A percentile compares a stretch with the other conserved stretches of the same genome.
These are phyloP conservation scores for Leptopterna dolabrata DNA, from an alignment of 2,888 invertebrate genomes.

Conservation along the genomic window DNA sequence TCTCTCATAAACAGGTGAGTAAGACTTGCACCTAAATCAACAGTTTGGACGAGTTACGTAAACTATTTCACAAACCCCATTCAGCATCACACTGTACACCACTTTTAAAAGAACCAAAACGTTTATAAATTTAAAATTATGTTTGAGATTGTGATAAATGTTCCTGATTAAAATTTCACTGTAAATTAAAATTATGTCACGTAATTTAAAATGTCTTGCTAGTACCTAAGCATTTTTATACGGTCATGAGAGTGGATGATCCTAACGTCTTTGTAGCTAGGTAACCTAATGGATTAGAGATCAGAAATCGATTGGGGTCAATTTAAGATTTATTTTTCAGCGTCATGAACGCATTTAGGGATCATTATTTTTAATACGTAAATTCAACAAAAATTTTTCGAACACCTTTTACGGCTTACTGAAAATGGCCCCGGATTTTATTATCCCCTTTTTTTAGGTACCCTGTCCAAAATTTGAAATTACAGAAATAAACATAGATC, in stretches of 20 bases:
- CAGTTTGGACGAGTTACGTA: no score
- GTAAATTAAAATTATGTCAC: background rate
- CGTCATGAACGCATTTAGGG: no score
- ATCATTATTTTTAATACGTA: background rate
- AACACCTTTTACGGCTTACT: no score
- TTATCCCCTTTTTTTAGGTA: no score
- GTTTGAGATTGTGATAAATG: constrained; percentile 50
- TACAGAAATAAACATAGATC: constrained; percentile 14
- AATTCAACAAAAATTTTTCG: no score
- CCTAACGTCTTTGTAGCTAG: background rate
- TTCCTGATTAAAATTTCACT: constrained; percentile 22
- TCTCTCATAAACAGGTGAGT: no score
- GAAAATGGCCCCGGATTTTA: no score
- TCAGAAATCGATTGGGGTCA: background rate
- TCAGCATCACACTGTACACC: background rate
- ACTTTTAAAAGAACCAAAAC: background rate
- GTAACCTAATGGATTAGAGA: background rate
- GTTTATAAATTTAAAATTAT: background rate
- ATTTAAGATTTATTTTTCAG: background rate
- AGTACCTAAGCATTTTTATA: constrained; percentile 30
- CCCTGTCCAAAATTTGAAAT: background rate
- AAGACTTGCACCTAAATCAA: no score
- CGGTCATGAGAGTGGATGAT: background rate
- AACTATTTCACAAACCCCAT: background rate
- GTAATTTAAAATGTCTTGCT: background rate